These are phyloP conservation scores for Tinea pellionella DNA, from an alignment of 2,888 invertebrate genomes.

Conservation along the genomic window DNA sequence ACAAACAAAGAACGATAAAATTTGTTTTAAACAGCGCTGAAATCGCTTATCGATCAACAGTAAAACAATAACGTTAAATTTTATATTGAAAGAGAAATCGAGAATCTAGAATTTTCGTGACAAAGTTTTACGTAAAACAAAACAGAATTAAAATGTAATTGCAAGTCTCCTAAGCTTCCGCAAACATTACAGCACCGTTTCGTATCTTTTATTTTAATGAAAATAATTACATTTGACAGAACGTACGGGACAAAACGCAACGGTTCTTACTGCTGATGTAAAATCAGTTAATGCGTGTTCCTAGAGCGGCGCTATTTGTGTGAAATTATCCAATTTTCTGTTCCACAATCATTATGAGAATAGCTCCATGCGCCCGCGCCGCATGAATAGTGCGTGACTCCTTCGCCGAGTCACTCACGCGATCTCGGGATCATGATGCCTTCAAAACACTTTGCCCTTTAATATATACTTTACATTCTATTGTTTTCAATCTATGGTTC, in stretches of 20 bases:
- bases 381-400: constrained; percentile 11
- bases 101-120: background rate
- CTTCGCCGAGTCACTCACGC: constrained; percentile 1
- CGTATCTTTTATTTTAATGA: background rate
- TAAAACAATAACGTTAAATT: too few species aligned
- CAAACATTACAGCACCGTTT: background rate
- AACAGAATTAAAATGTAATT: background rate
- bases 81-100: too few species aligned
- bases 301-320: constrained; percentile 34
- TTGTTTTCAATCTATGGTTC: constrained; percentile 2
- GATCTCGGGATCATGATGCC: constrained; percentile 4
- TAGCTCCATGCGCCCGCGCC: constrained; percentile 20
- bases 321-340: constrained; percentile 52
- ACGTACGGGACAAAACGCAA: background rate
- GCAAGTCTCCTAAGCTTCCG: background rate
- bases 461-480: background rate
- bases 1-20: too few species aligned
- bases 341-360: constrained; percentile 38
- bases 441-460: constrained; percentile 12
- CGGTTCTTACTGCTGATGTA: constrained; percentile 2
- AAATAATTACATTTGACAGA: background rate
- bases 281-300: constrained; percentile 15
- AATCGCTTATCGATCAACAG: too few species aligned
- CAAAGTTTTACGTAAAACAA: background rate
- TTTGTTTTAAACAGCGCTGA: too few species aligned